Evolutionary conservation across 1,140 invertebrate species (phyloP).

Genomic region (Drosophila murphyi): DNA sequence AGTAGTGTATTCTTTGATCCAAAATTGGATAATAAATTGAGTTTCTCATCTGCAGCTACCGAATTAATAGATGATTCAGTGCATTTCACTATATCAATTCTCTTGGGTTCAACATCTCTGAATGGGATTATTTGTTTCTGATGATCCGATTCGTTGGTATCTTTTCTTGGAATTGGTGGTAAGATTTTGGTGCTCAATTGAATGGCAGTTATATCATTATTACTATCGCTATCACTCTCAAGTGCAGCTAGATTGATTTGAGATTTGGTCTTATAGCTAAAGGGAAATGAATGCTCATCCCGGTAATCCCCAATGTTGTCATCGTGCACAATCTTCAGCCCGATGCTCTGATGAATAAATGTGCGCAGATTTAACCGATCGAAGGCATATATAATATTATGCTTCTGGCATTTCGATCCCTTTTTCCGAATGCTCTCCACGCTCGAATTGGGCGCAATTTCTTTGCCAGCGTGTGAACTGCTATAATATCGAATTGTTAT

Average conservation of each 20-base stretch:
- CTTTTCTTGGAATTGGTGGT: constrained; percentile 10
- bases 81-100: not conserved
- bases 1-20: constrained; percentile 28
- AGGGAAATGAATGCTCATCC: constrained; percentile 78
- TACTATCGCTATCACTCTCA: constrained; percentile 7
- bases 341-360: constrained; percentile 59
- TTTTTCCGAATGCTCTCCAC: constrained; percentile 13
- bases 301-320: constrained; percentile 56
- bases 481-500: constrained; percentile 55
- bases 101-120: not conserved
- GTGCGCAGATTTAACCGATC: constrained; percentile 54
- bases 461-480: constrained; percentile 2
- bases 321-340: constrained; percentile 64
- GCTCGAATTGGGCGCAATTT: not conserved
- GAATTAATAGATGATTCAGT: constrained; percentile 1
- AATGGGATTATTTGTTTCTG: constrained; percentile 6
- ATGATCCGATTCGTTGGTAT: not conserved
- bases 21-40: constrained; percentile 24
- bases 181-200: constrained; percentile 4
- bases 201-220: not conserved
- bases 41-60: constrained; percentile 16
- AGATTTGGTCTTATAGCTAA: constrained; percentile 72
- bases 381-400: constrained; percentile 39
- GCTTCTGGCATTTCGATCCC: constrained; percentile 13
- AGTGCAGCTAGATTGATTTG: constrained; percentile 67